These are phyloP conservation scores for Perca fluviatilis DNA, from an alignment of 2,113 vertebrate species.

Conservation along the genomic window DNA sequence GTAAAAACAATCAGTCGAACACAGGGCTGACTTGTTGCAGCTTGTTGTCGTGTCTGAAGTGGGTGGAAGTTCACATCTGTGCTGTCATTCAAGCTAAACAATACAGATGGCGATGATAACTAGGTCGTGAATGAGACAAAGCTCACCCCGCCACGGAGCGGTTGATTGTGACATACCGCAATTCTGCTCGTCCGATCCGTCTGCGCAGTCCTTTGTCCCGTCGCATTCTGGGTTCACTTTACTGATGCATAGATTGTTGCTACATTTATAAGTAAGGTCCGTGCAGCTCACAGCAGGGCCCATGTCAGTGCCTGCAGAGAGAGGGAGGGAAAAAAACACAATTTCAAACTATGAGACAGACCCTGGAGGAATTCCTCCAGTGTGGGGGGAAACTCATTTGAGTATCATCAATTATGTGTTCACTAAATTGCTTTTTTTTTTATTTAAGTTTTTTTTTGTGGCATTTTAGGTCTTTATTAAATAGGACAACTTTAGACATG, in stretches of 20 bases:
- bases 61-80: not conserved
- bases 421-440: not conserved
- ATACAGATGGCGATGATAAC: not conserved
- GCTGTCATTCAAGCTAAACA: not conserved
- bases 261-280: conserved; percentile 86
- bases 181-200: conserved; percentile 89
- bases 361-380: not conserved
- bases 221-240: conserved; percentile 93
- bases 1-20: not conserved
- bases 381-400: not conserved
- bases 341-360: not conserved
- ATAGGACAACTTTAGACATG: too few species aligned
- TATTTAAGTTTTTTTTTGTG: too few species aligned
- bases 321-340: not conserved
- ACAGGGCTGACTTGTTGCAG: not conserved
- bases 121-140: not conserved
- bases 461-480: too few species aligned
- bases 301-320: not conserved
- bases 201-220: conserved; percentile 84
- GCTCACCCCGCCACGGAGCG: not conserved
- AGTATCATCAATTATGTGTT: not conserved
- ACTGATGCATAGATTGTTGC: conserved; percentile 83
- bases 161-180: conserved; percentile 84
- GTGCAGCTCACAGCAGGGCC: conserved; percentile 74
- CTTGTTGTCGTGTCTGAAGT: not conserved